These are phyloP conservation scores for Pogonus chalceus DNA, from an alignment of 1,140 invertebrate genomes.

Conservation along the genomic window DNA sequence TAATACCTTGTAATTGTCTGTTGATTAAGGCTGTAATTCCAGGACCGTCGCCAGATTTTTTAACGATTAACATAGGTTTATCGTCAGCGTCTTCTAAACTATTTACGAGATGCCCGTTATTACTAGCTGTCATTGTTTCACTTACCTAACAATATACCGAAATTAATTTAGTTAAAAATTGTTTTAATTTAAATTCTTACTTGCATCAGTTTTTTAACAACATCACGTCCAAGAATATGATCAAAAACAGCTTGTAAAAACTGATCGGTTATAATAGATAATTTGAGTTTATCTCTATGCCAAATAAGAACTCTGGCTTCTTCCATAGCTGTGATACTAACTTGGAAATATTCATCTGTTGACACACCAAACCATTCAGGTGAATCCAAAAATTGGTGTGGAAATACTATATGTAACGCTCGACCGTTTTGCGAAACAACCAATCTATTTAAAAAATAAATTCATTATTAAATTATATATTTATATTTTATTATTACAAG, in stretches of 20 bases:
- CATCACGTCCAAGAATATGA: constrained; percentile 77
- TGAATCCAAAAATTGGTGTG: constrained; percentile 85
- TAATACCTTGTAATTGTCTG: constrained; percentile 62
- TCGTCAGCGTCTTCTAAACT: constrained; percentile 53
- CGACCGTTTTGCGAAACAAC: constrained; percentile 78
- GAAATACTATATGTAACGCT: constrained; percentile 77
- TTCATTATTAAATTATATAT: not conserved
- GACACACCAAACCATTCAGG: constrained; percentile 88
- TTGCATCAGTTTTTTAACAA: constrained; percentile 84
- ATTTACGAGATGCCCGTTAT: constrained; percentile 47
- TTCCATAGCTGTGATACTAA: constrained; percentile 81
- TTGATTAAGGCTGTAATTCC: constrained; percentile 66
- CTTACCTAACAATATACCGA: constrained; percentile 47
- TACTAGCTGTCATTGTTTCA: constrained; percentile 65
- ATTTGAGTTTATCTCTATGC: constrained; percentile 75
- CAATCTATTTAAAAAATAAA: constrained; percentile 44
- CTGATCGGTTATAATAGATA: constrained; percentile 72
- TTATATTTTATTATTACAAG: too few species aligned
- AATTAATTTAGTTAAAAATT: not conserved
- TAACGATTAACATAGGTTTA: constrained; percentile 64
- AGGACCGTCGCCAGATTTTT: constrained; percentile 62
- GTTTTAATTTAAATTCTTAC: constrained; percentile 36
- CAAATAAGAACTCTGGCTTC: constrained; percentile 76
- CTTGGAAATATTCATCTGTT: constrained; percentile 81
- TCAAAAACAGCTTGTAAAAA: constrained; percentile 80